A percentile compares a stretch with the other conserved stretches of the same genome.
phyloP scores from a whole-genome alignment of 2,888 invertebrate species.

The Oscheius sp. region DNA sequence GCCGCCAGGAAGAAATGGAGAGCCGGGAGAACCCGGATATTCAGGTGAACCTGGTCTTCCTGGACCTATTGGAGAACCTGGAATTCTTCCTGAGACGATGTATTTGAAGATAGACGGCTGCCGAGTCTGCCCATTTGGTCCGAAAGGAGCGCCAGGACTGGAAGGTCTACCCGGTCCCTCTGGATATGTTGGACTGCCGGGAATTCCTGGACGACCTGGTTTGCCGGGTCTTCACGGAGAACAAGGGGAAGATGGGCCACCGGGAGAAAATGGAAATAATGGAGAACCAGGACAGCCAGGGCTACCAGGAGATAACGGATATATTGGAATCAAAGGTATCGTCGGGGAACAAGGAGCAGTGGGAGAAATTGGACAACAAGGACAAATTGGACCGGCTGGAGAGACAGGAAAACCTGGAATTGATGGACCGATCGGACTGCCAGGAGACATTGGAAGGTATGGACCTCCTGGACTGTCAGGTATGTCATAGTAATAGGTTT shows the following conservation, averaged over 20 bases:
- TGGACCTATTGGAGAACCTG: constrained; percentile 29
- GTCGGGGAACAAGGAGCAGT: constrained; percentile 15
- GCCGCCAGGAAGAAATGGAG: constrained; percentile 27
- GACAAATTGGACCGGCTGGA: constrained; percentile 14
- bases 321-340: constrained; percentile 32
- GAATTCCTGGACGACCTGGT: neutral
- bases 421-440: constrained; percentile 13
- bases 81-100: constrained; percentile 38
- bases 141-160: constrained; percentile 42
- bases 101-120: constrained; percentile 43
- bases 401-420: constrained; percentile 13
- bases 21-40: constrained; percentile 15
- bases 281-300: constrained; percentile 2
- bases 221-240: constrained; percentile 1
- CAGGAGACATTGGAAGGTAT: neutral
- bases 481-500: neutral
- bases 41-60: constrained; percentile 15
- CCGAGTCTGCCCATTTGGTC: constrained; percentile 49
- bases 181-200: neutral
- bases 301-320: constrained; percentile 11
- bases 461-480: constrained; percentile 10
- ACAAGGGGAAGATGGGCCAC: neutral
- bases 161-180: constrained; percentile 27
- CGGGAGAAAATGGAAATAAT: neutral
- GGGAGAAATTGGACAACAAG: constrained; percentile 2